Evolutionary conservation across 2,888 invertebrate genomes (phyloP), one percentile per base, ranked within the genome.

Genomic region (Parochlus steinenii): DNA sequence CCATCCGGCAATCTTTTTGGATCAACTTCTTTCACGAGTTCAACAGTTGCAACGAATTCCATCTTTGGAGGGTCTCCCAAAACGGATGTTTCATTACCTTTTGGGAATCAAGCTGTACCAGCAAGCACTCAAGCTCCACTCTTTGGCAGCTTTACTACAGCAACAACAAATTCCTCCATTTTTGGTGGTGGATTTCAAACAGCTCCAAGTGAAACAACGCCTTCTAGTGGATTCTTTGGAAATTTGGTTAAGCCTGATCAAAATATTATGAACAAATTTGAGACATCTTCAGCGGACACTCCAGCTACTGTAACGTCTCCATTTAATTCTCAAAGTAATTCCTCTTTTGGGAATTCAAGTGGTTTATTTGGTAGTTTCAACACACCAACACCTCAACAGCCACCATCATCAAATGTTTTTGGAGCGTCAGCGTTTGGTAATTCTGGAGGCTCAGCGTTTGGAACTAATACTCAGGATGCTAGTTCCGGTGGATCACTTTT

Each of bases 211-310:
- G 32, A 6, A 4, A 28, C 28, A 8, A 28, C 34, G n/a, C 34
- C 34, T 4, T 12, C 34, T 8, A 20, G 6, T n/a, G 26, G 20
- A n/a, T 7, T 28, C 6, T 34, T 34, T 14, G 6, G 22, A 11
- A 31, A 23, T 15, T 16, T 34, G 3, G 36, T 24, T 11, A 36
- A 36, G 11, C 36, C 36, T 23, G 36, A 36, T 17, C 36, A 36
- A 24, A 30, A 29, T 10, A 30, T 36, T 23, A n/a, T n/a, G n/a
- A n/a, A n/a, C n/a, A n/a, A n/a, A n/a, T 36, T 36, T 20, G 31
- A 23, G n/a, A 10, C 15, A 5, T 15, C 23, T 10, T 3, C 28
- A 10, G 6, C 29, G 17, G 17, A 17, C 6, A 6, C 23, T 15
- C 14, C 20, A n/a, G 8, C 27, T 20, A 20, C 28, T 7, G n/a